Conservation (phyloP, 2,797 vertebrate genomes). For the Aplochiton taeniatus region DNA sequence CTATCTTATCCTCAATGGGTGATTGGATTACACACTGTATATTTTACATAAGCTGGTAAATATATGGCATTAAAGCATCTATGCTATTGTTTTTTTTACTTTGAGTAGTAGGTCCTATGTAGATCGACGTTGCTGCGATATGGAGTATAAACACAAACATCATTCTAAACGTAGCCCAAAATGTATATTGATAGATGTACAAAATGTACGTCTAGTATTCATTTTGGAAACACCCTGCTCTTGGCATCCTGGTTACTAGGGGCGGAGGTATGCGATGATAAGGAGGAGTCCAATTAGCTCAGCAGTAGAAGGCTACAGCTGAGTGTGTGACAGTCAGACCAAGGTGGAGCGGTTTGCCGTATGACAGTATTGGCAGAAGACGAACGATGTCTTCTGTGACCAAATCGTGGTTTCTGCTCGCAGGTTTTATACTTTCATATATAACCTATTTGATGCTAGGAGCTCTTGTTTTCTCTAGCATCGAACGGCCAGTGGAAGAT, state of each 20-base stretch:
- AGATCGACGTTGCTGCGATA: too few relatives aligned
- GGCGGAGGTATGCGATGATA: slow-evolving; percentile 56
- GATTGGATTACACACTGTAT: too few relatives aligned
- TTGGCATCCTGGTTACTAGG: slow-evolving; percentile 26
- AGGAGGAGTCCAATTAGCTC: slow-evolving; percentile 59
- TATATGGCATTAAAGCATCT: too few relatives aligned
- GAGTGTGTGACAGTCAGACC: not conserved
- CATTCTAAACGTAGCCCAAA: too few relatives aligned
- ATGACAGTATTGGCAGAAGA: not conserved
- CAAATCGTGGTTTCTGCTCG: slow-evolving; percentile 76
- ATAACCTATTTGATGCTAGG: slow-evolving; percentile 83
- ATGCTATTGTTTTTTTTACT: too few relatives aligned
- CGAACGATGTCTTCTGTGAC: slow-evolving; percentile 58
- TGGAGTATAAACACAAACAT: too few relatives aligned
- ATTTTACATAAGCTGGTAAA: too few relatives aligned
- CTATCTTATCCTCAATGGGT: too few relatives aligned
- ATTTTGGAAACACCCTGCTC: slow-evolving; percentile 40
- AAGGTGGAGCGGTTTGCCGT: slow-evolving; percentile 1
- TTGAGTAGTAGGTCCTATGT: too few relatives aligned
- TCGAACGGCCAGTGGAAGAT: slow-evolving; percentile 85
- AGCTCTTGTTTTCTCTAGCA: slow-evolving; percentile 82
- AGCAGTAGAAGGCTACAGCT: not conserved
- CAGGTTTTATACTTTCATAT: slow-evolving; percentile 74
- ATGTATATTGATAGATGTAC: not conserved
- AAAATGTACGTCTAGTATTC: not conserved